Percentiles rank a stretch among this genome's conserved stretches.
Evolutionary conservation across 2,888 invertebrate genomes (phyloP).

Genomic region (Ichneumoninae sp.): DNA sequence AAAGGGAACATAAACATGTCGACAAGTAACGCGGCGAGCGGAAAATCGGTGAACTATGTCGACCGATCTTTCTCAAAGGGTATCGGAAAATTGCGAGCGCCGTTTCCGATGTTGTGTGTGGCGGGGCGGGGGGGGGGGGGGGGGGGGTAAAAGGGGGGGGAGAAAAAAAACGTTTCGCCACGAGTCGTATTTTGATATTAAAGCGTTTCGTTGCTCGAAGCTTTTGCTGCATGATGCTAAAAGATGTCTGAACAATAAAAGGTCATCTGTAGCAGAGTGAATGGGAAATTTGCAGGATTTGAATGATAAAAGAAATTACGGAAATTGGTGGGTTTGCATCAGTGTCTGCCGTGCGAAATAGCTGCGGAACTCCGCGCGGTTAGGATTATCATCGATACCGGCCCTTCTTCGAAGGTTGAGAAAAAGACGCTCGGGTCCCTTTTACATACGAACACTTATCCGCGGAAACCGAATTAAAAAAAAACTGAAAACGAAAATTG

Average conservation of each 20-base stretch:
- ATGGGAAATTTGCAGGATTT: slow-evolving; percentile 35
- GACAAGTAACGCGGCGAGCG: neutral
- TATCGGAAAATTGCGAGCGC: slow-evolving; percentile 36
- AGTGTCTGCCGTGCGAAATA: neutral
- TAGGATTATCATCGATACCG: no score
- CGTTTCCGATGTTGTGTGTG: no score
- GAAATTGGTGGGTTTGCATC: neutral
- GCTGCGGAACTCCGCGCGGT: no score
- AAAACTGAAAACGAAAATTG: no score
- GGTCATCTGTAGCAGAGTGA: slow-evolving; percentile 38
- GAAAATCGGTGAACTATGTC: slow-evolving; percentile 17
- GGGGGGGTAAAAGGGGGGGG: neutral
- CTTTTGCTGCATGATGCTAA: slow-evolving; percentile 44
- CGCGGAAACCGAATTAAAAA: no score
- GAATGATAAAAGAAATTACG: slow-evolving; percentile 23
- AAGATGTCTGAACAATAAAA: slow-evolving; percentile 44
- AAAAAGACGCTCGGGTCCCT: no score
- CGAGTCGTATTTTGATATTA: slow-evolving; percentile 10
- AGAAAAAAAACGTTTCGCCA: slow-evolving; percentile 28
- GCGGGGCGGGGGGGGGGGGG: no score
- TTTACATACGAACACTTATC: no score
- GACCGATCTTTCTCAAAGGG: neutral
- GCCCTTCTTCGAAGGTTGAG: no score
- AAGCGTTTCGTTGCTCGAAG: slow-evolving; percentile 38
- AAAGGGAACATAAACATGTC: neutral